Base-by-base conservation (phyloP, 1,140 invertebrate genomes). In the Scaptodrosophila lebanonensis region DNA sequence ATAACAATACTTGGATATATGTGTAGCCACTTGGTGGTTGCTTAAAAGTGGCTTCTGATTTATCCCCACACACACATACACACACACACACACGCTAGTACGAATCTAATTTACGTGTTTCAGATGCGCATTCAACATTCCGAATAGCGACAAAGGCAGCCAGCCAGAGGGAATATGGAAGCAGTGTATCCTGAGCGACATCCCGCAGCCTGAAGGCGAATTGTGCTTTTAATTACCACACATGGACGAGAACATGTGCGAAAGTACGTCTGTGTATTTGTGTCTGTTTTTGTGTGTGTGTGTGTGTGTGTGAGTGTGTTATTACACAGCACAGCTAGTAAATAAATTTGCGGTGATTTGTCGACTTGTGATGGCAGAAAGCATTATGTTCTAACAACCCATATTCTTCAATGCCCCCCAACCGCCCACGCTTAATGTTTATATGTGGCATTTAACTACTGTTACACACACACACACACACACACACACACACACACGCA, bases 281-380 rank as follows among this genome's bases (percentile, higher is more conserved):
- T 56, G 35, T 40, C 17, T 40, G 18, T 49, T 17, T 39, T 11
- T n/a, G 7, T 43, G 17, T 40, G 25, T 15, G 39, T 35, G 39
- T 52, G 20, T 27, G 45, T 49, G 29, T 32, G 15, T 30, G 4
- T 25, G 11, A 36, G 16, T 36, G 6, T 36, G 22, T 25, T 25
- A 25, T 25, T 3, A 4, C 22, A 22, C 25, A 54, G 29, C 47
- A 50, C 32, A 33, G 43, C 30, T 38, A 30, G 69, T 57, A 76
- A 77, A 76, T 77, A 76, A 77, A 77, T 77, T 77, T 63, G 44
- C 67, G 63, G 72, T 77, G 72, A 76, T 77, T 76, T 76, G 73
- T 76, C 38, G 71, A 56, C 45, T 12, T 47, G 60, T 40, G 17
- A 36, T 44, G 33, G 50, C 32, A 18, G 44, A 53, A 50, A 36